phyloP scores from a whole-genome alignment of 1,140 invertebrate genomes.

The Colletes gigas region DNA sequence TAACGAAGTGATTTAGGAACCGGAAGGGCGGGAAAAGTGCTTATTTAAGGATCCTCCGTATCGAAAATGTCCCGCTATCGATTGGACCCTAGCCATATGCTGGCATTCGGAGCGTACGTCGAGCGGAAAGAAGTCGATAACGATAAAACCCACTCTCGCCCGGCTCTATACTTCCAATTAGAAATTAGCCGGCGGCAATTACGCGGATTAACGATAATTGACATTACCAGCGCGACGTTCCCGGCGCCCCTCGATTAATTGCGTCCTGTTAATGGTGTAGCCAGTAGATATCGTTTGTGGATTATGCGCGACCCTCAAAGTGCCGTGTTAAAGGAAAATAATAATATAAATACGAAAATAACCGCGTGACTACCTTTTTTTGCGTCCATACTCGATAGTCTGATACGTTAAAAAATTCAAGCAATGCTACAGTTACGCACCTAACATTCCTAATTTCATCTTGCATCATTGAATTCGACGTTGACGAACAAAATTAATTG shows the following conservation, averaged over 20 bases:
- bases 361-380: too few species aligned
- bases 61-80: background rate
- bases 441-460: too few species aligned
- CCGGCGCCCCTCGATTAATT: conserved; percentile 64
- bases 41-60: background rate
- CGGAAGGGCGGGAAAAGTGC: background rate
- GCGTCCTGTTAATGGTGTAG: conserved; percentile 57
- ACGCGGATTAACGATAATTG: conserved; percentile 74
- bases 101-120: background rate
- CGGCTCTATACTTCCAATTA: conserved; percentile 67
- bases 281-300: conserved; percentile 30
- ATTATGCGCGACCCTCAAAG: background rate
- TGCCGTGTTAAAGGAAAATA: background rate
- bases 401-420: too few species aligned
- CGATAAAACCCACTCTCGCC: conserved; percentile 46
- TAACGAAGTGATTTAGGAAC: background rate
- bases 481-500: too few species aligned
- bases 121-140: conserved; percentile 46
- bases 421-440: too few species aligned
- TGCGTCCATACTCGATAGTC: too few species aligned
- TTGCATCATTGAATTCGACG: too few species aligned
- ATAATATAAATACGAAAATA: too few species aligned
- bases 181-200: conserved; percentile 74
- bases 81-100: background rate
- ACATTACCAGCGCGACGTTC: conserved; percentile 65